Percentiles rank a stretch among this genome's conserved stretches.
These are phyloP conservation scores for Distichodus sexfasciatus DNA, from an alignment of 2,797 vertebrate species.

Conservation along the genomic window DNA sequence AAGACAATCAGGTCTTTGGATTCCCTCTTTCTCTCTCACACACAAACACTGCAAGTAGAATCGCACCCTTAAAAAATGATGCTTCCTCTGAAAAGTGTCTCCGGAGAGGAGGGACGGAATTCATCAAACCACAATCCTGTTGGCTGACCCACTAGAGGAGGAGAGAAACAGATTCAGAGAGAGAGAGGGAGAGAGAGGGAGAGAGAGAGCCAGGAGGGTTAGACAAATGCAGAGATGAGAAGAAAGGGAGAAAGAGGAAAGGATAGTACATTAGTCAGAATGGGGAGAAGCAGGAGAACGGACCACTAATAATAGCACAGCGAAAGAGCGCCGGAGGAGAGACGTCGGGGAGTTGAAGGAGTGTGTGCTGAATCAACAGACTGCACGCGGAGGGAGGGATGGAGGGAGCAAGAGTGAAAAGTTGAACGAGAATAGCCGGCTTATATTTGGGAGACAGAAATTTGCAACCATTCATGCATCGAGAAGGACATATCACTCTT, in stretches of 20 bases:
- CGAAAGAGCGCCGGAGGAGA: not conserved
- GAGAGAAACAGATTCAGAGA: not conserved
- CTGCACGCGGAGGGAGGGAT: slow-evolving; percentile 40
- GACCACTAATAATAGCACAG: slow-evolving; percentile 33
- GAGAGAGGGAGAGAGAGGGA: slow-evolving; percentile 8
- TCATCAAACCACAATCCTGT: slow-evolving; percentile 13
- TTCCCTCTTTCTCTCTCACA: not conserved
- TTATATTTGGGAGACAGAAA: too few species aligned
- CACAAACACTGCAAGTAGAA: not conserved
- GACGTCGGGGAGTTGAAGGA: not conserved
- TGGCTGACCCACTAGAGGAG: slow-evolving; percentile 50
- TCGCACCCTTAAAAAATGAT: not conserved
- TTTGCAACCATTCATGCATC: too few species aligned
- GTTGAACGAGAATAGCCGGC: slow-evolving; percentile 21
- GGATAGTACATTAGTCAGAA: slow-evolving; percentile 30
- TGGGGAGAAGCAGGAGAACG: slow-evolving; percentile 13
- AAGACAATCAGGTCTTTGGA: too few species aligned
- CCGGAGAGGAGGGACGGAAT: slow-evolving; percentile 9
- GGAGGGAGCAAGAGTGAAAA: slow-evolving; percentile 41
- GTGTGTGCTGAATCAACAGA: not conserved
- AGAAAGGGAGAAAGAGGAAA: slow-evolving; percentile 45
- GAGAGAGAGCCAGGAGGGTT: slow-evolving; percentile 31
- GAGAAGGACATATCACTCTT: too few species aligned
- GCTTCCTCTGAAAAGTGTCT: not conserved
- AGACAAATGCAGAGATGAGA: slow-evolving; percentile 18